Conservation (phyloP, 2,113 vertebrate genomes). For the Porphyrio hochstetteri region DNA sequence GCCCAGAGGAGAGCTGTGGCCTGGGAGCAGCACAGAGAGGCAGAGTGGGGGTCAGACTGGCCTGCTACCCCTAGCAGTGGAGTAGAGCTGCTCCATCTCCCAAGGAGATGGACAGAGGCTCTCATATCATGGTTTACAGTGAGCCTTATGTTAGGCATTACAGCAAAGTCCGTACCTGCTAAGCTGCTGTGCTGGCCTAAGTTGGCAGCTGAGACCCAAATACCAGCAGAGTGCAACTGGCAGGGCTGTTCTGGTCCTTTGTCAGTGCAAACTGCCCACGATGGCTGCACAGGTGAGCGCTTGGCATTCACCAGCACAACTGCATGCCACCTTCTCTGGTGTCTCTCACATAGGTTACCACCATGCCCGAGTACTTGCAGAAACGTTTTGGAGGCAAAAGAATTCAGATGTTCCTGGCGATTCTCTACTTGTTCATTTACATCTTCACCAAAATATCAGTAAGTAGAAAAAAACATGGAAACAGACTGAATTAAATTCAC, state of each 20-base stretch:
- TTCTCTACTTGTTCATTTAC: conserved; percentile 95
- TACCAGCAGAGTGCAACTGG: background rate
- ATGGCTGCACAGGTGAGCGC: fast-evolving
- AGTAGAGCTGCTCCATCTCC: fast-evolving
- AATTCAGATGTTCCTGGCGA: conserved; percentile 86
- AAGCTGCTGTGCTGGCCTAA: background rate
- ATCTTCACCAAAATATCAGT: conserved; percentile 99
- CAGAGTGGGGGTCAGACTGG: fast-evolving
- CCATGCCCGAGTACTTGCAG: conserved; percentile 93
- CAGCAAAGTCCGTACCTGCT: background rate
- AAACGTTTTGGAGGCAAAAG: conserved; percentile 90
- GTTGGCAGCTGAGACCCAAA: background rate
- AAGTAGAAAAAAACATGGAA: conserved; percentile 30
- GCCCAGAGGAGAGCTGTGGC: background rate
- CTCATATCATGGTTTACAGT: fast-evolving
- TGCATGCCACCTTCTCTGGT: fast-evolving
- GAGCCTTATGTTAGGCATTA: background rate
- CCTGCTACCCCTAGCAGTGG: background rate
- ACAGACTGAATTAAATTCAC: background rate
- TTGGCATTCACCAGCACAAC: fast-evolving
- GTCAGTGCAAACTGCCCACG: fast-evolving
- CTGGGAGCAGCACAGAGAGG: background rate
- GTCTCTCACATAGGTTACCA: conserved; percentile 81
- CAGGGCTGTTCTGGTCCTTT: background rate
- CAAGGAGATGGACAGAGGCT: fast-evolving